Evolutionary conservation across 2,113 vertebrate species (phyloP), one percentile per base, ranked within the genome.

Genomic region (Tichodroma muraria): DNA sequence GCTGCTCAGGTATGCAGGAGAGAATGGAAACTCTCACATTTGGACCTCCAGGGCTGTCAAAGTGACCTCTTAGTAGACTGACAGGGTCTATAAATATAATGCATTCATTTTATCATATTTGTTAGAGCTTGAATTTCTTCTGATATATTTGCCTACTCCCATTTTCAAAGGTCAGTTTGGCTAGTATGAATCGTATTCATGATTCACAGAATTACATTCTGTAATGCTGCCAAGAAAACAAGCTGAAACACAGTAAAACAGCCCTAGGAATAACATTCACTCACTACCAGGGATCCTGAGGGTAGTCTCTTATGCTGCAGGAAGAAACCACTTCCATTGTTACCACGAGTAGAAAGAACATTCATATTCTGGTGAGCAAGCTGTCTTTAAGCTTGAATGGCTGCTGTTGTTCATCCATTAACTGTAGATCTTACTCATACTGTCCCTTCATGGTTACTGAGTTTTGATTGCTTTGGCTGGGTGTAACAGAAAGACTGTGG

Each of bases 151-250:
- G 65, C 86, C 82, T 91, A 85, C 82, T 92, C 54, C 52, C 72
- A 80, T 47, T 94, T 97, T 84, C 84, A 95, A 95, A 97, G 95
- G 94, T 96, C 54, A 80, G 80, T 92, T 97, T 96, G 94, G 93
- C 94, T 95, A 90, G 95, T 70, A 79, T 80, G 94, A 97, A 88
- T 94, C 56, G 59, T 90, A 85, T 73, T 93, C 57, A 38, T 71
- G 75, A 91, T 57, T 88, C 82, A 76, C 71, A 75, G 82, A 93
- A 84, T 61, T 69, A 44, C 27, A 63, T 40, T 38, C 60, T 53
- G 38, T 84, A 94, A 61, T 3, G 21, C 59, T 85, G 84, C 88
- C 92, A 95, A 70, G 70, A 89, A 91, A 88, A 85, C 42, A 81
- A 92, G 35, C 60, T 79, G 76, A 83, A 94, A 54, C 57, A 85